A percentile compares a stretch with the other conserved stretches of the same genome.
phyloP scores from a whole-genome alignment of 2,113 vertebrate genomes.

The Ictidomys tridecemlineatus region DNA sequence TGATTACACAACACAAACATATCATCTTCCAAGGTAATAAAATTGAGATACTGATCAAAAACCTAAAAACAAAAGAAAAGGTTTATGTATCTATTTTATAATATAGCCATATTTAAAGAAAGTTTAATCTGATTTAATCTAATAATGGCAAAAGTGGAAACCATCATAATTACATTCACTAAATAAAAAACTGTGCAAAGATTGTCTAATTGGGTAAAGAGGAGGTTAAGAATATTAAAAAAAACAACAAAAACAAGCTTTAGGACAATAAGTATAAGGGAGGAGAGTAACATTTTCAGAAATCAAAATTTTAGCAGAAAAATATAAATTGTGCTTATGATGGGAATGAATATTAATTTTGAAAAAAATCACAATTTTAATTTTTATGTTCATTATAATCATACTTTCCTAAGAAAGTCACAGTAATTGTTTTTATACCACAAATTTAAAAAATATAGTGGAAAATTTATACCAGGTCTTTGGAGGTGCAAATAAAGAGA shows the following conservation, averaged over 20 bases:
- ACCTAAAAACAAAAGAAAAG: conserved; percentile 89
- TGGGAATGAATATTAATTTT: background rate
- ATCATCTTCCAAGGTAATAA: conserved; percentile 99
- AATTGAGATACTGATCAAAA: conserved; percentile 99
- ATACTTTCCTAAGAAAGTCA: conserved; percentile 37
- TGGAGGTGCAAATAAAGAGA: background rate
- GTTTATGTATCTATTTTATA: conserved; percentile 40
- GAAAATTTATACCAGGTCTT: background rate
- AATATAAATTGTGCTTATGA: conserved; percentile 21
- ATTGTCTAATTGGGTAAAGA: background rate
- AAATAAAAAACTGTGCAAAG: conserved; percentile 18
- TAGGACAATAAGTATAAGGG: background rate
- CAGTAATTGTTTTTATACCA: background rate
- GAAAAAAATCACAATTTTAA: conserved; percentile 6
- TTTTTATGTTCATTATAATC: conserved; percentile 44
- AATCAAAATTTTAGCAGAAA: conserved; percentile 54
- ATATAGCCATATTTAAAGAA: conserved; percentile 30
- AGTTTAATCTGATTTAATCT: conserved; percentile 41
- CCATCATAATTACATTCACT: conserved; percentile 15
- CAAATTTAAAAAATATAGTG: background rate
- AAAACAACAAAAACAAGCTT: conserved; percentile 2
- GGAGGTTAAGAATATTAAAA: background rate
- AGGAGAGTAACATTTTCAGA: conserved; percentile 51
- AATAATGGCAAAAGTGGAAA: conserved; percentile 2
- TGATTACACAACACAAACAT: conserved; percentile 99